phyloP scores from a whole-genome alignment of 2,797 vertebrate genomes.

The Acipenser ruthenus region DNA sequence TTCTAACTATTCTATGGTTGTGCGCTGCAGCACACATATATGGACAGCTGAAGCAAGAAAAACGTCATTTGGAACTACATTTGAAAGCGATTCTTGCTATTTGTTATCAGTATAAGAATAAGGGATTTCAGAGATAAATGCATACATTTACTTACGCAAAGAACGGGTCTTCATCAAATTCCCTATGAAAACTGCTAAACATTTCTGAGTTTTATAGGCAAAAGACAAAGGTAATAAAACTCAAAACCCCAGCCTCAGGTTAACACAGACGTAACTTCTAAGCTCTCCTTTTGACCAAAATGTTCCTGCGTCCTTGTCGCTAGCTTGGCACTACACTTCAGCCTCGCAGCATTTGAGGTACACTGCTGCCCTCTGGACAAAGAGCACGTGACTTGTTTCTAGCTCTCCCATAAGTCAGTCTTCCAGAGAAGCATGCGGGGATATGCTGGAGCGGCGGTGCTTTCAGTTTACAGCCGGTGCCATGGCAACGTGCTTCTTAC shows the following conservation, averaged over 20 bases:
- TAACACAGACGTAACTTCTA: too few relatives aligned
- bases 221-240: too few relatives aligned
- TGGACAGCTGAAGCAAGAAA: too few relatives aligned
- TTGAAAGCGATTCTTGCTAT: too few relatives aligned
- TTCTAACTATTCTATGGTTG: too few relatives aligned
- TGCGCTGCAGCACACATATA: too few relatives aligned
- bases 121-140: too few relatives aligned
- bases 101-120: too few relatives aligned
- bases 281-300: too few relatives aligned
- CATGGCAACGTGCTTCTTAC: slow-evolving; percentile 36
- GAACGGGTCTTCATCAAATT: slow-evolving; percentile 80
- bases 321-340: slow-evolving; percentile 13
- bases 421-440: slow-evolving; percentile 2
- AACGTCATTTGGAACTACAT: too few relatives aligned
- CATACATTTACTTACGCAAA: slow-evolving; percentile 67
- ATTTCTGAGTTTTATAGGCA: slow-evolving; percentile 41
- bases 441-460: slow-evolving; percentile 6
- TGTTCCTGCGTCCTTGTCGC: neutral
- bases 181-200: slow-evolving; percentile 61
- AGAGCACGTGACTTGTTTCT: slow-evolving; percentile 31
- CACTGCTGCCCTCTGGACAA: neutral
- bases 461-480: slow-evolving; percentile 23
- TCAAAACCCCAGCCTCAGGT: too few relatives aligned
- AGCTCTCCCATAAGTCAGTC: slow-evolving; percentile 41
- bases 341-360: slow-evolving; percentile 10